Base-by-base conservation (phyloP, 1,140 invertebrate species). In the Globodera ellingtonae region DNA sequence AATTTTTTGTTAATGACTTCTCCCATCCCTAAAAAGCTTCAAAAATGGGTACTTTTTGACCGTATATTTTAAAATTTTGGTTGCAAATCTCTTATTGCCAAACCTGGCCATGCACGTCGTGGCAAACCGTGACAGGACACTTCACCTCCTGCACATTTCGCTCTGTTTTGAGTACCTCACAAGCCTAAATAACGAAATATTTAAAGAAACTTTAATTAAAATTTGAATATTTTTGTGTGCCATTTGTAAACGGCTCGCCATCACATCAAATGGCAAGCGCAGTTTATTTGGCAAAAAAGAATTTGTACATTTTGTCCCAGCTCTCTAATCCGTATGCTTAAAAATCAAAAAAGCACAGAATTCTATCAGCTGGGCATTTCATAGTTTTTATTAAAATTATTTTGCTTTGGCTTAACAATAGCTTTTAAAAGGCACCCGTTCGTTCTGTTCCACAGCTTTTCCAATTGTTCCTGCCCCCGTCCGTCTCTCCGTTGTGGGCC, bases 111-210 rank as follows among this genome's bases (percentile, higher is more conserved):
- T 99, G 97, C 56, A 99, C 97, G 92, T 99, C 97, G 82, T 97
- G 97, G 91, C 97, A 99, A 4, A 99, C 97, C 86, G 97, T 99
- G 82, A 99, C 97, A 8, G 97, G 97, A 92, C 96, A 98, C 94
- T 97, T 97, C 77, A 99, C 97, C 92, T 98, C 96, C 92, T 99
- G 97, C 82, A 99, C 97, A 92, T 99, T 99, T 24, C 95, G 97
- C 92, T 99, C 97, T 90, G 97, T 97, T 70, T 95, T 94, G 86
- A 99, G 92, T 87, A 99, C 99, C 93, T 99, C 97, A 92, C 98
- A 97, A 86, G 97, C 96, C 96, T 98, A 91, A 79, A 93, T 70
- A 44, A 69, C 35, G 2, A 52, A 24, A 65, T 35, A 56, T 67
- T 13, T 21, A 46, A 21, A 35, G 35, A 10, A 35, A 78, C 35